Base-by-base conservation (phyloP, 2,113 vertebrate genomes). In the Heliornis fulica region DNA sequence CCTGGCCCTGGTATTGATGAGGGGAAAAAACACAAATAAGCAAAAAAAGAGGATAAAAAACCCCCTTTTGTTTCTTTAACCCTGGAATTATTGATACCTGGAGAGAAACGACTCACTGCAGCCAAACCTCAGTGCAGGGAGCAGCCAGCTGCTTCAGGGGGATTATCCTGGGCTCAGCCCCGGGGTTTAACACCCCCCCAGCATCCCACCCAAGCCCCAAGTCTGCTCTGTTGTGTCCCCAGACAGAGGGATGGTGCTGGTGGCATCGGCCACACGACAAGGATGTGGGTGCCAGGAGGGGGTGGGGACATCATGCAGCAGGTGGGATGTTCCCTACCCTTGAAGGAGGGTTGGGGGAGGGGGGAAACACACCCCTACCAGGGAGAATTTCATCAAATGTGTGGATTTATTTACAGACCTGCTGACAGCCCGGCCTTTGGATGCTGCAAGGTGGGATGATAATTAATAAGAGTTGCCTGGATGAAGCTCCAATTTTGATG, bases 1-100 rank as follows among this genome's bases (percentile, higher is more conserved):
- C 97, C 97, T 97, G 98, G 98, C 98, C 98, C 95, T 87, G 94
- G 97, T 98, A 98, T 98, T 98, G 98, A 98, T 97, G 97, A 74
- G 77, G 97, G 97, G 91, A 60, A 91, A n/a, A 95, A 94, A 92
- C 5, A 93, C 90, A 93, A 97, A 93, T 91, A 92, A 92, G 84
- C 69, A 12, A 56, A 77, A 69, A 81, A 77, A 92, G 69, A 81
- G n/a, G n/a, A n/a, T n/a, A 83, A 92, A 95, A 46, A 45, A 45
- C 45, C 46, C 45, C 46, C 97, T 97, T 95, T 94, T 98, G 92
- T 97, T 98, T 97, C 98, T 98, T 87, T 84, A 91, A 91, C 85
- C 93, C 87, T 63, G 51, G 53, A 92, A 94, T 69, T 83, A 46
- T 57, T 60, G 80, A 71, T 41, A 14, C 94, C 93, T 63, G 11